Evolutionary conservation across 2,113 vertebrate species (phyloP).

Genomic region (Mustela nigripes): DNA sequence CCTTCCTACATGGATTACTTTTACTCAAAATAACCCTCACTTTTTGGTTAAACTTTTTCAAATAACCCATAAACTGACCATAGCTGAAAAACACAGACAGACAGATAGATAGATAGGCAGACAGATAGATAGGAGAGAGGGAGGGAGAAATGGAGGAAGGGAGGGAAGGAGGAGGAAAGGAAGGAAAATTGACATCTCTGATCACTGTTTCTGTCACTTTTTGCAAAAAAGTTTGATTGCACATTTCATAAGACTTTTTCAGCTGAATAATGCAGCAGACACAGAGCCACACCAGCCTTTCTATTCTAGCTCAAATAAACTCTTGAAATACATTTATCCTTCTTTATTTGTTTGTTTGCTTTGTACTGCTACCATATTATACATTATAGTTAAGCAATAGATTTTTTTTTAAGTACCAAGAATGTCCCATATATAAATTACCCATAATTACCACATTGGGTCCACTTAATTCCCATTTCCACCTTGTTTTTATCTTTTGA

Average conservation of each 20-base stretch:
- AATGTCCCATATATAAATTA: background rate
- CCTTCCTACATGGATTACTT: background rate
- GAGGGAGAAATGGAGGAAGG: accelerated
- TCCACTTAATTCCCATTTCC: conserved; percentile 14
- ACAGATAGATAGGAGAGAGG: background rate
- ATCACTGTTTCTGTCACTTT: background rate
- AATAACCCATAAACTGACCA: background rate
- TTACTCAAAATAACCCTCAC: background rate
- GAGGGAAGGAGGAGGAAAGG: background rate
- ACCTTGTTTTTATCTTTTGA: background rate
- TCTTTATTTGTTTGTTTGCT: background rate
- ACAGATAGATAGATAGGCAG: background rate
- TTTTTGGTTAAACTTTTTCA: background rate
- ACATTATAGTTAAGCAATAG: conserved; percentile 2
- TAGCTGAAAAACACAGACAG: background rate
- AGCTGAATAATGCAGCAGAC: background rate
- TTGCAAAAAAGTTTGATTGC: background rate
- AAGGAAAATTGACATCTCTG: background rate
- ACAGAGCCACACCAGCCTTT: background rate
- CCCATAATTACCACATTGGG: background rate
- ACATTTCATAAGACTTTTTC: background rate
- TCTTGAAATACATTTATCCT: background rate
- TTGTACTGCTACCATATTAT: background rate
- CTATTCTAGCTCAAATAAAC: background rate
- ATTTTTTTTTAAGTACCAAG: background rate